Base-by-base conservation (phyloP, 37 sponge, comb jelly and placozoan genomes). In the Halisarca cf. caerulea region DNA sequence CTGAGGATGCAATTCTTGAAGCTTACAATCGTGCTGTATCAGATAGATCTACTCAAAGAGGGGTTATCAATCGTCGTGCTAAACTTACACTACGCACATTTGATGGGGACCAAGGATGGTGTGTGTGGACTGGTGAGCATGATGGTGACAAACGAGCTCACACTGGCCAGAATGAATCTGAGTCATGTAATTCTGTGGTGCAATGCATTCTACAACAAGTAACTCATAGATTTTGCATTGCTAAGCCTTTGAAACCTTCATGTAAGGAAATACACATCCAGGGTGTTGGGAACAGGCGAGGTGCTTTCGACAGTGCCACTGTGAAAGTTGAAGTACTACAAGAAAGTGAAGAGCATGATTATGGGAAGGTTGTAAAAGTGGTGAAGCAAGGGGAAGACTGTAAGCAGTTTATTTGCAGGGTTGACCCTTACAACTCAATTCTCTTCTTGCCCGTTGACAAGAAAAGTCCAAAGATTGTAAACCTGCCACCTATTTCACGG, bases 251-350 rank as follows among this genome's bases (percentile, higher is more conserved):
- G 44, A 87, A 92, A 59, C 59, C 74, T 20, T 40, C 20, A 1
- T 75, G 84, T 20, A 69, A 47, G 14, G 70, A 75, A 21, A 85
- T 93, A 21, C 78, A 39, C 1, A 84, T 93, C 47, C n/a, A 47
- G 3, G 90, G 94, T 30, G 30, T 68, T 17, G 59, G 38, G 25
- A 89, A 93, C 69, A 53, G 90, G 43, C 70, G 41, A 81, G 82
- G 90, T 54, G 90, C 94, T 39, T 89, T 93, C 78, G 85, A 87
- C 70, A 79, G 78, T 23, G 87, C 88, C 58, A 75, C 36, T 43
- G 94, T 93, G 6, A 25, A 42, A 18, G 86, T 93, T 20, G 82
- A 73, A 18, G 39, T 87, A 0, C 70, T 84, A n/a, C 44, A 36
- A 36, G 77, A 74, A 42, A 37, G 45, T 25, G 36, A 37, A 30